phyloP scores from a whole-genome alignment of 2,113 vertebrate genomes.

The Eulacestoma nigropectus region DNA sequence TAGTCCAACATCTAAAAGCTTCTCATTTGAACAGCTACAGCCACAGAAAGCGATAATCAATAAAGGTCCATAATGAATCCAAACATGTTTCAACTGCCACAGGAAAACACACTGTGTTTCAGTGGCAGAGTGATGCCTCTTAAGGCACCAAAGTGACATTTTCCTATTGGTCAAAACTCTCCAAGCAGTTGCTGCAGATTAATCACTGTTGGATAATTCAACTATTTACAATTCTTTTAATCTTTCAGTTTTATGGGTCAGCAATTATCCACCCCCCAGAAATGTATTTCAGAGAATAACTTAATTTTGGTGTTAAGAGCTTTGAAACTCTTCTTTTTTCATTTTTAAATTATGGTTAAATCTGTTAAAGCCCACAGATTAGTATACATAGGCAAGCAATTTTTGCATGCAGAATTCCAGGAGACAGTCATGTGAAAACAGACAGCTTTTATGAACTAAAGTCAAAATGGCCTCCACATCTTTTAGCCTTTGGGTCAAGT shows the following conservation, averaged over 20 bases:
- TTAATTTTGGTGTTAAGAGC: background rate
- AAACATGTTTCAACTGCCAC: background rate
- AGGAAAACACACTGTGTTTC: background rate
- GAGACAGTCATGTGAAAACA: background rate
- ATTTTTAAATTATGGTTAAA: background rate
- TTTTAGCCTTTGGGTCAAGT: background rate
- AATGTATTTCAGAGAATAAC: background rate
- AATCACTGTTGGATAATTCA: background rate
- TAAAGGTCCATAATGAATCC: background rate
- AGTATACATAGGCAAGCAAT: background rate
- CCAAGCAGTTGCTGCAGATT: background rate
- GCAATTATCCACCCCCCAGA: background rate
- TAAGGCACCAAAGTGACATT: background rate
- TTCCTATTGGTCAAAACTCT: background rate
- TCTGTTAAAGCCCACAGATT: background rate
- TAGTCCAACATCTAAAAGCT: background rate
- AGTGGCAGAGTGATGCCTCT: background rate
- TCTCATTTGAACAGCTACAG: background rate
- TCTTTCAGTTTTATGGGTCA: background rate
- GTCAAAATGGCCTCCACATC: background rate
- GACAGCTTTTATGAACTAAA: background rate
- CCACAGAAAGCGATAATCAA: background rate
- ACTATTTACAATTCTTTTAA: background rate
- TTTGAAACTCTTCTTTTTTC: background rate
- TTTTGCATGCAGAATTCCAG: background rate